These are phyloP conservation scores for Dioctria rufipes DNA, from an alignment of 2,888 invertebrate species.

Conservation along the genomic window DNA sequence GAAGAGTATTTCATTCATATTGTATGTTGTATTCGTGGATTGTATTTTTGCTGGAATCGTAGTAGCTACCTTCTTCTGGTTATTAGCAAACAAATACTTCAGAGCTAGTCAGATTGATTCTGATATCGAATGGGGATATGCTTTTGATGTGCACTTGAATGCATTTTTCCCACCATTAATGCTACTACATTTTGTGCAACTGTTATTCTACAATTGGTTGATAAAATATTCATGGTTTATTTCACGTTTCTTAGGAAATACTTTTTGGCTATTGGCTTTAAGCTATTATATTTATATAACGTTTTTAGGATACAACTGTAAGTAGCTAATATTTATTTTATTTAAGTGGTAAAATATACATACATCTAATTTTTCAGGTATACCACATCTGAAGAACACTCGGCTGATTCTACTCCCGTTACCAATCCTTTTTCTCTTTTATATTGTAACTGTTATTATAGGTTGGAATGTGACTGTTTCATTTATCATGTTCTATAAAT, in stretches of 20 bases:
- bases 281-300: constrained; percentile 97
- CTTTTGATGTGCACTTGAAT: constrained; percentile 98
- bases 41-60: constrained; percentile 91
- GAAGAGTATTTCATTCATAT: constrained; percentile 85
- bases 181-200: constrained; percentile 92
- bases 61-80: constrained; percentile 93
- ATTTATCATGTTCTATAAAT: constrained; percentile 88
- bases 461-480: constrained; percentile 88
- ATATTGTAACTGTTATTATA: constrained; percentile 82
- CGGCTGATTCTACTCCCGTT: constrained; percentile 88
- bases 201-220: constrained; percentile 88
- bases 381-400: constrained; percentile 89
- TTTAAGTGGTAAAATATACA: too few species aligned
- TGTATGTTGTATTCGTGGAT: constrained; percentile 95
- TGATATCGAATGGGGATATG: constrained; percentile 96
- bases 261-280: constrained; percentile 92
- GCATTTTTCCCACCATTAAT: constrained; percentile 98
- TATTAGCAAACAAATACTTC: constrained; percentile 71
- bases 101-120: constrained; percentile 67
- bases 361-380: constrained; percentile 75
- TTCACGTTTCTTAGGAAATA: constrained; percentile 89
- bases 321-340: constrained; percentile 69
- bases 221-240: constrained; percentile 84
- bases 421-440: constrained; percentile 83
- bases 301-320: constrained; percentile 95